Percentiles rank a stretch among this genome's conserved stretches.
phyloP scores from a whole-genome alignment of 2,797 vertebrate genomes.

The Hirundo rustica region DNA sequence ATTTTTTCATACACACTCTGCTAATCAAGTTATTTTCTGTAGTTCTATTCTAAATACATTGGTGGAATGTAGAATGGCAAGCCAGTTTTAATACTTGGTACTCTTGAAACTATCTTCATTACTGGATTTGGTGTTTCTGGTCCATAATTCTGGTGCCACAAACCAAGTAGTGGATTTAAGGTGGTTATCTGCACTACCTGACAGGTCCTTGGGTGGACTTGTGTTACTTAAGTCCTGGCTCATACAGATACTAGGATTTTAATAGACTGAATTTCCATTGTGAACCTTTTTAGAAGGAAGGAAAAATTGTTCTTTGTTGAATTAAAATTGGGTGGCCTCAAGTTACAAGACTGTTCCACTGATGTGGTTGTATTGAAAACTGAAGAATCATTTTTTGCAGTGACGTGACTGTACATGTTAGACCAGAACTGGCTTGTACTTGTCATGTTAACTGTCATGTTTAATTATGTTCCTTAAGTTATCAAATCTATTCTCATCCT shows the following conservation, averaged over 20 bases:
- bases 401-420: background rate
- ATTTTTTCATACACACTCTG: background rate
- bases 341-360: background rate
- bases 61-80: background rate
- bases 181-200: background rate
- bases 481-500: background rate
- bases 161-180: background rate
- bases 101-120: background rate
- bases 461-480: background rate
- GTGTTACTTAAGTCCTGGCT: background rate
- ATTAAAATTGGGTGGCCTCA: background rate
- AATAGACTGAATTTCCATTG: background rate
- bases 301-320: background rate
- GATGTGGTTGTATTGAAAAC: background rate
- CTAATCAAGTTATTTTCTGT: background rate
- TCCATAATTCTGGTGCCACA: background rate
- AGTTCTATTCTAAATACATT: background rate
- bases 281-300: background rate
- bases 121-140: background rate
- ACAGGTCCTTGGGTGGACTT: background rate
- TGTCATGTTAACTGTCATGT: background rate
- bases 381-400: background rate
- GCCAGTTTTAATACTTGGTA: background rate
- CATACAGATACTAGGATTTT: background rate
- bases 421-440: background rate